phyloP scores from a whole-genome alignment of 1,140 invertebrate species.

The Ctenoplectra terminalis region DNA sequence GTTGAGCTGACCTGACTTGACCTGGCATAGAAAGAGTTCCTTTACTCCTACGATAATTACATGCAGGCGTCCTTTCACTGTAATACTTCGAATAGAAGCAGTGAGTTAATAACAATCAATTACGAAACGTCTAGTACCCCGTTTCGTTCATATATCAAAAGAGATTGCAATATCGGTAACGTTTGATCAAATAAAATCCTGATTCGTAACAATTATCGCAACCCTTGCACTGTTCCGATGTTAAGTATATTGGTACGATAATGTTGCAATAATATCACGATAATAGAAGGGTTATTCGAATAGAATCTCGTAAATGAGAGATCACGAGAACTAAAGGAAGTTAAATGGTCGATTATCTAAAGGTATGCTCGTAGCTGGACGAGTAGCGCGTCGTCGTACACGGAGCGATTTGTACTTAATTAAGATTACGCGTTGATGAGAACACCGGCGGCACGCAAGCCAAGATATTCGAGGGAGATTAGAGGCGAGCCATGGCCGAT shows the following conservation, averaged over 20 bases:
- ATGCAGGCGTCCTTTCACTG: not conserved
- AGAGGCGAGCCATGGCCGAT: not conserved
- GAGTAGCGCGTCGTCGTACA: conserved; percentile 38
- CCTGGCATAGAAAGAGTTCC: conserved; percentile 11
- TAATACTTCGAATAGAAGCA: not conserved
- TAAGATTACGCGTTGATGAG: conserved; percentile 66
- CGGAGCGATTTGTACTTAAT: conserved; percentile 59
- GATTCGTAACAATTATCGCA: not conserved
- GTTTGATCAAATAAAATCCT: not conserved
- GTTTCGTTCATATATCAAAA: not conserved
- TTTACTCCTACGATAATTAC: conserved; percentile 1
- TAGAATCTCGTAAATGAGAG: not conserved
- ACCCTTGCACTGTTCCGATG: not conserved
- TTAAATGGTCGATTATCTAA: conserved; percentile 35
- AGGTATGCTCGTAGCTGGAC: conserved; percentile 14
- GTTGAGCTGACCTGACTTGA: not conserved
- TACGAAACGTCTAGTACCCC: not conserved
- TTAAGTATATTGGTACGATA: no score
- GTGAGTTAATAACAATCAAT: not conserved
- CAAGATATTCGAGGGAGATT: conserved; percentile 52
- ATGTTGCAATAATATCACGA: not conserved
- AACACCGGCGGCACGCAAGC: conserved; percentile 46
- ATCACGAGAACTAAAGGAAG: conserved; percentile 4
- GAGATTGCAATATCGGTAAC: not conserved
- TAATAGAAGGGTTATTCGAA: not conserved